Evolutionary conservation across 2,888 invertebrate genomes (phyloP), one percentile per base, ranked within the genome.

Genomic region (Euplagia quadripunctaria): DNA sequence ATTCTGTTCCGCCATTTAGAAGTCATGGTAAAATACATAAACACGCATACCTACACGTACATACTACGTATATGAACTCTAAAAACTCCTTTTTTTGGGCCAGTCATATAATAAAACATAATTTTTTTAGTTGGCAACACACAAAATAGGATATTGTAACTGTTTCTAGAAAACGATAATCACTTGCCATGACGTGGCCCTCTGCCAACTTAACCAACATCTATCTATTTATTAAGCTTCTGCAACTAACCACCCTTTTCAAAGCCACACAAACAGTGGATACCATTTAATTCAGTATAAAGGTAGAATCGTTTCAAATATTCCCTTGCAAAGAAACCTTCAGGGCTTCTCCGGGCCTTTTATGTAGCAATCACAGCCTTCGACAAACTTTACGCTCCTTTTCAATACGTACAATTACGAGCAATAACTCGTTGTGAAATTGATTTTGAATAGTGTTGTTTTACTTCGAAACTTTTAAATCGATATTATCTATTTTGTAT

Each of bases 381-480:
- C 86, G 85, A 87, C 89, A 88, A 91, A 92, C 87, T 93, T 92
- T 90, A 91, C 86, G 88, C 86, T 86, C 87, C 86, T 86, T 88
- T 89, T 89, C 89, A 92, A 92, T 91, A 89, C 89, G 80, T 87
- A 89, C 90, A 92, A 92, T 92, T 91, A 92, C 90, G 89, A 86
- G 86, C 87, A 88, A 91, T 93, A 92, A 91, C 89, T 91, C 87
- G 82, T 84, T 83, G 79, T 84, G 83, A 88, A 91, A 92, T 92
- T 92, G 91, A 92, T 92, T 90, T 86, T 80, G 75, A 82, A 79
- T 82, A 85, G 85, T 77, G 84, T 72, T 72, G 76, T 74, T 67
- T 12, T 64, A 41, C 73, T 79, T 72, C 72, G 74, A 65, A 14
- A 17, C n/a, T 17, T 16, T 16, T 16, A 20, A 67, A 70, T 78